Percentiles rank a stretch among this genome's conserved stretches.
Conservation (phyloP, 37 sponge, comb jelly and placozoan genomes). For the Agelas oroides region DNA sequence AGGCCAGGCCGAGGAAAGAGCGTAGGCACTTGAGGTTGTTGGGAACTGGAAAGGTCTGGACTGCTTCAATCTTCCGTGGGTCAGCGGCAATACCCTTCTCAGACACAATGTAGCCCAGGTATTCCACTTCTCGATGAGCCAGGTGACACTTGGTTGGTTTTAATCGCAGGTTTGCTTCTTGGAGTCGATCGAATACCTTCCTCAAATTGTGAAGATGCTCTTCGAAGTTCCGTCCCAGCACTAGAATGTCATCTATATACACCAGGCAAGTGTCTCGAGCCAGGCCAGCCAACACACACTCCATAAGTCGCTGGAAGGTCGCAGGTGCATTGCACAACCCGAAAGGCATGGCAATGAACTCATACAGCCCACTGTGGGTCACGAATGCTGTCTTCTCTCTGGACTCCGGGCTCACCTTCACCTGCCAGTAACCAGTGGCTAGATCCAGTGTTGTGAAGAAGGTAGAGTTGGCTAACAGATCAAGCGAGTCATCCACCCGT, state of each 20-base stretch:
- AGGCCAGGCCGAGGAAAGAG: constrained; percentile 43
- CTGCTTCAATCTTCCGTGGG: constrained; percentile 30
- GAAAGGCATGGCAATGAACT: constrained; percentile 62
- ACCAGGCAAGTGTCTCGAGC: constrained; percentile 17
- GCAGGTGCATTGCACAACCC: constrained; percentile 49
- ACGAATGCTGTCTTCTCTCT: constrained; percentile 55
- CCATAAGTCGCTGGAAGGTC: constrained; percentile 46
- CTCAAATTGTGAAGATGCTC: constrained; percentile 31
- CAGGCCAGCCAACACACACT: constrained; percentile 15
- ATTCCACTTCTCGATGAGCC: constrained; percentile 15
- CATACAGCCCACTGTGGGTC: constrained; percentile 42
- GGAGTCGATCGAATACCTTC: constrained; percentile 33
- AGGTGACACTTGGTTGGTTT: constrained; percentile 49
- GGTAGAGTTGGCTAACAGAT: constrained; percentile 36
- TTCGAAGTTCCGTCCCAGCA: constrained; percentile 20
- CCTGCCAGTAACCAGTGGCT: constrained; percentile 46
- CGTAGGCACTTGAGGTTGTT: constrained; percentile 26
- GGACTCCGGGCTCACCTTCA: constrained; percentile 7
- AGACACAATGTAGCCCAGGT: constrained; percentile 47
- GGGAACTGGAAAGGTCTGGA: constrained; percentile 8
- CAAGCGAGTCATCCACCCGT: constrained; percentile 58
- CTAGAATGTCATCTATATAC: constrained; percentile 44
- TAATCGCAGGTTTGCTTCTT: constrained; percentile 19
- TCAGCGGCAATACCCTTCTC: constrained; percentile 37
- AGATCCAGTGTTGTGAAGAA: constrained; percentile 56